Conservation (phyloP, 64 coral and sea anemone species). For the Stichodactyla helianthus region DNA sequence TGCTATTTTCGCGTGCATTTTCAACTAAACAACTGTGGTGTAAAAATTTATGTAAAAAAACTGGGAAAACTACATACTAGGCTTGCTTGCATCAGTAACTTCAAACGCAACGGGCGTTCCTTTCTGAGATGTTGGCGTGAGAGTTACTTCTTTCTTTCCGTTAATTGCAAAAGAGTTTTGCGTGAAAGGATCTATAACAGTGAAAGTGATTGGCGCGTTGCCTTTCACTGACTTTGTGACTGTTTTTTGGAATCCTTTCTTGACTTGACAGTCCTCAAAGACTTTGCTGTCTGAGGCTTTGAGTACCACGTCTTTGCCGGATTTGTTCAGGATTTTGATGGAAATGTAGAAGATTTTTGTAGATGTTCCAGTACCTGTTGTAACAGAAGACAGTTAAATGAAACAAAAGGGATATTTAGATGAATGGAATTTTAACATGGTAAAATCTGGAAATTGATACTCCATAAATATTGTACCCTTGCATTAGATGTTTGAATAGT, state of each 20-base stretch:
- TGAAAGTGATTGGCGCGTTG: slow-evolving; percentile 43
- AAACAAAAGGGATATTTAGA: neutral
- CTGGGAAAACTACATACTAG: slow-evolving; percentile 14
- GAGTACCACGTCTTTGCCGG: slow-evolving; percentile 49
- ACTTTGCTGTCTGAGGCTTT: slow-evolving; percentile 49
- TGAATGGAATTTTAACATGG: neutral
- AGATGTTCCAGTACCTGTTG: neutral
- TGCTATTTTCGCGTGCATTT: too few relatives aligned
- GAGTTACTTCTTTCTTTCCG: slow-evolving; percentile 31
- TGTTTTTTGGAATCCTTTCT: slow-evolving; percentile 31
- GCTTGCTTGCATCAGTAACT: slow-evolving; percentile 33
- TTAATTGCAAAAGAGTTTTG: slow-evolving; percentile 46
- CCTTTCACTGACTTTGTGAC: slow-evolving; percentile 43
- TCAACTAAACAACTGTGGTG: too few relatives aligned
- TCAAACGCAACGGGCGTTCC: slow-evolving; percentile 37
- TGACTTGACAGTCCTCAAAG: slow-evolving; percentile 20
- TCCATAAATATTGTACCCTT: too few relatives aligned
- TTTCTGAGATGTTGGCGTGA: slow-evolving; percentile 35
- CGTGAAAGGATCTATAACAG: slow-evolving; percentile 35
- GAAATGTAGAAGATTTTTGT: slow-evolving; percentile 52
- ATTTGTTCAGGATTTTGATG: slow-evolving; percentile 66
- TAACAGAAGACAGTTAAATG: neutral
- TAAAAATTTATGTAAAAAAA: too few relatives aligned
- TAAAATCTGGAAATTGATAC: too few relatives aligned
- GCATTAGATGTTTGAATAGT: too few relatives aligned